Conservation (phyloP, 2,888 invertebrate genomes). For the Napeogenes inachia region DNA sequence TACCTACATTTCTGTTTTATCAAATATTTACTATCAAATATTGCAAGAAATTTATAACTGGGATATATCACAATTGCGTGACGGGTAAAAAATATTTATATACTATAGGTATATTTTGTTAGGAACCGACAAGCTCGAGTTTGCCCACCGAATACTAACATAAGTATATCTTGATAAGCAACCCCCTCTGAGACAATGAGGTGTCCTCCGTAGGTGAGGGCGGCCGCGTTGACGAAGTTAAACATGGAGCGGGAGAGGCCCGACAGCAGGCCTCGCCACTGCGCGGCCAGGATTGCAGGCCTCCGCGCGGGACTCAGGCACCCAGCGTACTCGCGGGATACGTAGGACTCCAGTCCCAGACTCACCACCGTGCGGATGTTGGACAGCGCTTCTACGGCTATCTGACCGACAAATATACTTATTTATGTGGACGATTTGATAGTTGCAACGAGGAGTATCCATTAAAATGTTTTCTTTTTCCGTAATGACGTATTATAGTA, state of each 20-base stretch:
- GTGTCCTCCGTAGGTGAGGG: conserved; percentile 82
- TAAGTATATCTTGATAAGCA: conserved; percentile 78
- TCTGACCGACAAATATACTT: conserved; percentile 42
- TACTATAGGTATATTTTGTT: too few relatives aligned
- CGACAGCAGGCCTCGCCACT: conserved; percentile 80
- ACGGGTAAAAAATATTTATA: too few relatives aligned
- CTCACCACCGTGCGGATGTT: conserved; percentile 85
- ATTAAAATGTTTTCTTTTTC: conserved; percentile 8
- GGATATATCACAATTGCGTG: too few relatives aligned
- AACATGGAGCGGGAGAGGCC: conserved; percentile 81
- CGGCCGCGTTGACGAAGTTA: conserved; percentile 82
- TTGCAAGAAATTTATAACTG: too few relatives aligned
- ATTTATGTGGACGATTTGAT: too few relatives aligned
- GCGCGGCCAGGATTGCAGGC: conserved; percentile 75
- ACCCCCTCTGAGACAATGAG: conserved; percentile 77
- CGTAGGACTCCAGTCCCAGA: conserved; percentile 80
- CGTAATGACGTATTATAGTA: not conserved
- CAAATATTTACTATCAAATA: too few relatives aligned
- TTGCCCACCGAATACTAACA: conserved; percentile 64
- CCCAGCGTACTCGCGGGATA: conserved; percentile 77
- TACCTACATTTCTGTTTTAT: not conserved
- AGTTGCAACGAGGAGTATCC: too few relatives aligned
- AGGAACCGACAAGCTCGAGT: not conserved
- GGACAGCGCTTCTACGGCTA: conserved; percentile 84
- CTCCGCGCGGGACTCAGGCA: conserved; percentile 77